Evolutionary conservation across 2,888 invertebrate genomes (phyloP), one percentile per base, ranked within the genome.

Genomic region (Phymatocera aterrima): DNA sequence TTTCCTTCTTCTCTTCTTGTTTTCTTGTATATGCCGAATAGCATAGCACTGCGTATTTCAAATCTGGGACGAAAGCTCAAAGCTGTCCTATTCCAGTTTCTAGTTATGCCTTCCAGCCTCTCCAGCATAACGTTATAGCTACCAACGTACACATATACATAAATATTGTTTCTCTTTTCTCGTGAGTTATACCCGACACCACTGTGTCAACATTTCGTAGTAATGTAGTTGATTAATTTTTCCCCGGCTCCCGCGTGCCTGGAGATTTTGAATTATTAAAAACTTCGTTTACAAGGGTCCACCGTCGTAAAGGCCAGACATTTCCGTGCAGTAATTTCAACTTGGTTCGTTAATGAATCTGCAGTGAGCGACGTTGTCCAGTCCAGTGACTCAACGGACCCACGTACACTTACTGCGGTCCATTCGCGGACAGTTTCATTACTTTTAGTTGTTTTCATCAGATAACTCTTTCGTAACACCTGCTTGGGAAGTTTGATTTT

Each of bases 221-320:
- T 72, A 31, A 72, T 51, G 37, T 54, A 21, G 75, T 75, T 54
- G 57, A 75, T 75, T 75, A 75, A 75, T 60, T 57, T 57, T 51
- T 31, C 48, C 34, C 46, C 24, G 31, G 10, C 34, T 34, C 72
- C 40, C 31, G 3, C 24, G 24, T 10, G 6, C 24, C 24, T 43
- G 6, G 57, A 51, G 57, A 60, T 40, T 54, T 54, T 60, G n/a
- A 75, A 75, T 75, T 24, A 60, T 75, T 75, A 40, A 75, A 75
- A 75, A 75, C 24, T 37, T 60, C 54, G 75, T 24, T 75, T n/a
- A 57, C 5, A 24, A 40, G 57, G 75, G 57, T 60, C 57, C 57
- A 24, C 40, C 60, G n/a, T 60, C 75, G 57, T 54, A 57, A 75
- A 57, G 40, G 24, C 57, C 28, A 15, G 60, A 12, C 8, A 57